These are phyloP conservation scores for Gandaritis pyraliata DNA, from an alignment of 2,888 invertebrate genomes.

Conservation along the genomic window DNA sequence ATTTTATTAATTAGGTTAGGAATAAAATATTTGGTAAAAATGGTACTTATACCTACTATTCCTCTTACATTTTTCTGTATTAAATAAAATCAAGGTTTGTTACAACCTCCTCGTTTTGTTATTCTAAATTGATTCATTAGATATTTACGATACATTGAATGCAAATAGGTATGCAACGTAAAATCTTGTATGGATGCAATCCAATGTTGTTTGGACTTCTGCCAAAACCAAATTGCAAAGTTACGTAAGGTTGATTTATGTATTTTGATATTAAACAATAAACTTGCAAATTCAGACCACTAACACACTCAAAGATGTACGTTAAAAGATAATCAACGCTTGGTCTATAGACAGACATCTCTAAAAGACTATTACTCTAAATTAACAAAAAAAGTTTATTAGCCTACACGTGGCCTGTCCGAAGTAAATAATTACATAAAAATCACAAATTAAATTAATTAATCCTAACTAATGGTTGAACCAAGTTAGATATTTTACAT, in stretches of 20 bases:
- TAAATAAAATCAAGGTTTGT: not conserved
- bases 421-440: constrained; percentile 4
- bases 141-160: not conserved
- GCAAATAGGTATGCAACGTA: not conserved
- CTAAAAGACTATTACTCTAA: not conserved
- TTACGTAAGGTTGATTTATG: constrained; percentile 10
- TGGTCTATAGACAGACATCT: no score
- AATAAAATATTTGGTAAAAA: no score
- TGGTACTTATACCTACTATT: no score
- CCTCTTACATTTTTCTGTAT: no score
- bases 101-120: not conserved
- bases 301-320: no score
- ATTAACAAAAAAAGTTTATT: not conserved
- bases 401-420: constrained; percentile 1
- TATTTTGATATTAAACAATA: not conserved
- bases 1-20: no score
- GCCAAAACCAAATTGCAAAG: constrained; percentile 21
- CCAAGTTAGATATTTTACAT: constrained; percentile 17
- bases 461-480: constrained; percentile 36
- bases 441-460: not conserved
- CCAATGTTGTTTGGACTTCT: constrained; percentile 19
- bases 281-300: not conserved
- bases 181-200: constrained; percentile 12
- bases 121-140: constrained; percentile 16
- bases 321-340: not conserved